Evolutionary conservation across 1,140 invertebrate species (phyloP).

Genomic region (Colletes gigas): DNA sequence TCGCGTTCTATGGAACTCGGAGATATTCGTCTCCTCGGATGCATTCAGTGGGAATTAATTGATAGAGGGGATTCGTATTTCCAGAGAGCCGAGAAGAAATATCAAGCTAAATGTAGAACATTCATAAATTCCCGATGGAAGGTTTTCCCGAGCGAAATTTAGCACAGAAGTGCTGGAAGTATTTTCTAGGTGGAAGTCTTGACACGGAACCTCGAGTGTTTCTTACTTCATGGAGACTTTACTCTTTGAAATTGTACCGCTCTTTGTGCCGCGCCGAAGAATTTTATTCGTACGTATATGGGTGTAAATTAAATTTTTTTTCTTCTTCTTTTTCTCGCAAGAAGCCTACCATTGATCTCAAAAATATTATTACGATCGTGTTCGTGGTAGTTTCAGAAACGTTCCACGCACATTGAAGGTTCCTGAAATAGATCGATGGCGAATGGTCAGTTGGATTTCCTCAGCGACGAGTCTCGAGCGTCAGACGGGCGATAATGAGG

Average conservation of each 20-base stretch:
- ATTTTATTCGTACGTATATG: too few species aligned
- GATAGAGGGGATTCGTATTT: background rate
- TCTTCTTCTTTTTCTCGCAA: too few species aligned
- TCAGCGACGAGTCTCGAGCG: background rate
- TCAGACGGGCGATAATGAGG: slow-evolving; percentile 20
- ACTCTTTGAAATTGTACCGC: background rate
- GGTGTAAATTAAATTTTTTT: too few species aligned
- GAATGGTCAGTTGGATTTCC: slow-evolving; percentile 4
- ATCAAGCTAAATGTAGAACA: background rate
- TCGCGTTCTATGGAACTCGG: background rate
- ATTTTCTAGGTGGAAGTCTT: background rate
- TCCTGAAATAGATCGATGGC: background rate
- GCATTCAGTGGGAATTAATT: background rate
- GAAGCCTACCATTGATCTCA: background rate
- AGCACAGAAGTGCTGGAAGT: background rate
- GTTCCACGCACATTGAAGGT: background rate
- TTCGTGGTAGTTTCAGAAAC: too few species aligned
- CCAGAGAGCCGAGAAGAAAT: background rate
- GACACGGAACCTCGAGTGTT: background rate
- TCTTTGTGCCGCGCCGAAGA: too few species aligned
- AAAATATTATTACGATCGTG: background rate
- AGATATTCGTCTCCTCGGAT: background rate
- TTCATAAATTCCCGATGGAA: background rate
- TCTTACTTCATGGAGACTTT: background rate
- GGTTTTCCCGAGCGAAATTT: background rate